These are phyloP conservation scores for Dicyrtoma fusca DNA, from an alignment of 2,888 invertebrate genomes.

Conservation along the genomic window DNA sequence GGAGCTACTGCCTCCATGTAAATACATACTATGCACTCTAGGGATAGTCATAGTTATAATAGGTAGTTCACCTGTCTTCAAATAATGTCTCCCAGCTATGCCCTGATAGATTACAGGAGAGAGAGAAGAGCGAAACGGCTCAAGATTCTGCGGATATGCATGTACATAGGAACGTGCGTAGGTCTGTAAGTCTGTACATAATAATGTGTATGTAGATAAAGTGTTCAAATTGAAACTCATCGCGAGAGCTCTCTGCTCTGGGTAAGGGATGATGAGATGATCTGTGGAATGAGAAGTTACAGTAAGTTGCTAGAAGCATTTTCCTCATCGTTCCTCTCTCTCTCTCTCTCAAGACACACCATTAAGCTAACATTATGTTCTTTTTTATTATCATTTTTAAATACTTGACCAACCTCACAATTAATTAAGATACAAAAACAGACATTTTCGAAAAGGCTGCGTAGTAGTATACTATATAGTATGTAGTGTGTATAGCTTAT, in stretches of 20 bases:
- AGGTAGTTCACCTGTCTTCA: background rate
- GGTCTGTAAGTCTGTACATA: too few species aligned
- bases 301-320: constrained; percentile 23
- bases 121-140: too few species aligned
- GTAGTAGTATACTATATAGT: background rate
- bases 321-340: constrained; percentile 5
- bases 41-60: too few species aligned
- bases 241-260: background rate
- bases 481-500: too few species aligned
- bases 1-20: background rate
- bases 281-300: background rate
- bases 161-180: too few species aligned
- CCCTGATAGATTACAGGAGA: background rate
- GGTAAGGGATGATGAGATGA: too few species aligned
- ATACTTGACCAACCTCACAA: constrained; percentile 35
- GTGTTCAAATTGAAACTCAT: too few species aligned
- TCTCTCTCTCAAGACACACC: background rate
- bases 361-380: constrained; percentile 21
- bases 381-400: constrained; percentile 15
- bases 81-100: background rate
- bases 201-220: too few species aligned
- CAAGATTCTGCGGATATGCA: too few species aligned
- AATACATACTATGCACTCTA: too few species aligned
- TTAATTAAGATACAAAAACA: constrained; percentile 36
- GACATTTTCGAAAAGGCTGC: background rate